Evolutionary conservation across 2,797 vertebrate genomes (phyloP), one percentile per base, ranked within the genome.

Genomic region (Morelia viridis): DNA sequence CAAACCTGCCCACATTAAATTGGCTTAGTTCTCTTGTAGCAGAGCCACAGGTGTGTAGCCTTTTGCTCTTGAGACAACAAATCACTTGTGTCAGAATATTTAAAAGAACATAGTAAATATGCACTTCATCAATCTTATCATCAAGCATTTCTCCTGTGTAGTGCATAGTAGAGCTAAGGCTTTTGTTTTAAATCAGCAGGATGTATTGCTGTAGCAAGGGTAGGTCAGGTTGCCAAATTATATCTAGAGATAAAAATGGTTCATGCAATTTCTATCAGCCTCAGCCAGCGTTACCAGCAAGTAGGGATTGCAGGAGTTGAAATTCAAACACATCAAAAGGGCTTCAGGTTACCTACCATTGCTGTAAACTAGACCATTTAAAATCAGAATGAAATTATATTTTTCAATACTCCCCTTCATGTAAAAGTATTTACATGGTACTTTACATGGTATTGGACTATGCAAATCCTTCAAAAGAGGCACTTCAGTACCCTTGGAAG

Each of bases 1-100:
- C 46, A 71, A 93, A 35, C 6, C 57, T 57, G 6, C 0, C 41
- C 41, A 35, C 24, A 64, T 91, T 11, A 64, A 83, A 24, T 62
- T 85, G 13, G 8, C 0, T 91, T 90, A n/a, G 71, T 53, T 85
- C 93, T 89, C 90, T 68, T 91, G n/a, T 6, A 92, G 56, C 22
- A 89, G 4, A 68, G 24, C 5, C 61, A 9, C 41, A 41, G 41
- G 41, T 41, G 41, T 62, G 12, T 4, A 41, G 24, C 1, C 31
- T 5, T 57, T 0, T 85, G 50, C 58, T 65, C 31, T 26, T 53
- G 91, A 13, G 8, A 92, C 2, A 41, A 93, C 0, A 4, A 91
- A 91, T 90, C 89, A 71, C 60, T 17, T 68, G 31, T 46, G 28
- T 90, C 92, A 5, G 91, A 56, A 89, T 89, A 62, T 1, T 90